Evolutionary conservation across 1,140 invertebrate species (phyloP).

Genomic region (Teleogryllus occipitalis): DNA sequence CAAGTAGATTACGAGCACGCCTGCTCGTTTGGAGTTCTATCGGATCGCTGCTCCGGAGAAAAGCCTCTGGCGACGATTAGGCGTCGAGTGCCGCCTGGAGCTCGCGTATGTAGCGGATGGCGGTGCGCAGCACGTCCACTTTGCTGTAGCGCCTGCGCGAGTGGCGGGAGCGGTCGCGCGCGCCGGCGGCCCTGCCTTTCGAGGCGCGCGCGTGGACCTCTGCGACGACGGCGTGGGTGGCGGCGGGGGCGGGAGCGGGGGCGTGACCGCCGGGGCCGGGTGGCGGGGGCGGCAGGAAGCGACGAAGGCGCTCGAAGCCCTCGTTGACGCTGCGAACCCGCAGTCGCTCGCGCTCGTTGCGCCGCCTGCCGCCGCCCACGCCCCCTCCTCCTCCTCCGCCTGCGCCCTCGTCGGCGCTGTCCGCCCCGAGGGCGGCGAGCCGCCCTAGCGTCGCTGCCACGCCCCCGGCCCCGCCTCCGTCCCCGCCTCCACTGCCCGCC

Average conservation of each 20-base stretch:
- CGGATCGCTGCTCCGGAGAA: too few species aligned
- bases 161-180: too few species aligned
- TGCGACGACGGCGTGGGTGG: slow-evolving; percentile 34
- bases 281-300: slow-evolving; percentile 30
- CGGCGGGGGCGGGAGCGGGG: too few species aligned
- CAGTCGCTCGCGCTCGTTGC: slow-evolving; percentile 45
- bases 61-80: too few species aligned
- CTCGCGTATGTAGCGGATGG: slow-evolving; percentile 44
- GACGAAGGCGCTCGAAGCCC: slow-evolving; percentile 34
- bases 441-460: neutral
- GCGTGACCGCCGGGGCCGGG: neutral
- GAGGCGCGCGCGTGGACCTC: too few species aligned
- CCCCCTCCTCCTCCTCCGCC: slow-evolving; percentile 15
- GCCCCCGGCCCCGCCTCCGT: neutral
- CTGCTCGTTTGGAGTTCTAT: too few species aligned
- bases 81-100: slow-evolving; percentile 38
- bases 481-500: neutral
- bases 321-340: slow-evolving; percentile 42
- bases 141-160: slow-evolving; percentile 33
- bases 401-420: too few species aligned
- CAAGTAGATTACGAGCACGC: too few species aligned
- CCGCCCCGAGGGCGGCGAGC: slow-evolving; percentile 28
- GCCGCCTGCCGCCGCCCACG: slow-evolving; percentile 31
- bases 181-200: slow-evolving; percentile 27
- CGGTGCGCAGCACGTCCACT: slow-evolving; percentile 44